Percentiles rank a stretch among this genome's conserved stretches.
These are phyloP conservation scores for Ormyrus rosae DNA, from an alignment of 2,888 invertebrate genomes.

Conservation along the genomic window DNA sequence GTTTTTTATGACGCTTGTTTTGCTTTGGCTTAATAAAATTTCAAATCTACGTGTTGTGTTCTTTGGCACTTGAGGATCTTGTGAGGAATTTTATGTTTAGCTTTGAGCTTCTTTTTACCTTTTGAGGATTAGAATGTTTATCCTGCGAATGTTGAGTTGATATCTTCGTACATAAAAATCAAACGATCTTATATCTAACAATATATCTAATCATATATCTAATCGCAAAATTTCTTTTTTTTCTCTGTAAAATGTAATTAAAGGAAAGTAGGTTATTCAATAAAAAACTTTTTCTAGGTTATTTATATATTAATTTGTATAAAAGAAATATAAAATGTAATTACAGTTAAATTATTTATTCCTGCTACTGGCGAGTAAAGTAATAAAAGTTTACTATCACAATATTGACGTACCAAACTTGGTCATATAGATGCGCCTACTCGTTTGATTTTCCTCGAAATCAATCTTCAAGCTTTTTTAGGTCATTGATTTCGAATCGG, in stretches of 20 bases:
- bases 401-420: background rate
- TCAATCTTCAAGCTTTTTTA: constrained; percentile 35
- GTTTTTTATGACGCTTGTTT: constrained; percentile 13
- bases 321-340: too few species aligned
- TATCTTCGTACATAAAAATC: too few species aligned
- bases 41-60: constrained; percentile 14
- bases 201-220: too few species aligned
- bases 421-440: constrained; percentile 30
- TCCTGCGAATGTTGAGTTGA: too few species aligned
- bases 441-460: constrained; percentile 35
- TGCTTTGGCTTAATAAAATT: constrained; percentile 15
- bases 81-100: constrained; percentile 3
- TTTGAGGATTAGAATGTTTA: background rate
- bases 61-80: constrained; percentile 44
- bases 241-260: too few species aligned
- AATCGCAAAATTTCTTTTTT: too few species aligned
- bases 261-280: too few species aligned
- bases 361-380: too few species aligned
- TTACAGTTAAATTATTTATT: too few species aligned
- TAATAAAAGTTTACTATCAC: constrained; percentile 2
- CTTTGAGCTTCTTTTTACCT: background rate
- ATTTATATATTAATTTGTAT: too few species aligned
- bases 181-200: too few species aligned
- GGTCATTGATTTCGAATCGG: constrained; percentile 43
- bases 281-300: too few species aligned